Conservation (phyloP, 2,113 vertebrate genomes). For the Tautogolabrus adspersus region DNA sequence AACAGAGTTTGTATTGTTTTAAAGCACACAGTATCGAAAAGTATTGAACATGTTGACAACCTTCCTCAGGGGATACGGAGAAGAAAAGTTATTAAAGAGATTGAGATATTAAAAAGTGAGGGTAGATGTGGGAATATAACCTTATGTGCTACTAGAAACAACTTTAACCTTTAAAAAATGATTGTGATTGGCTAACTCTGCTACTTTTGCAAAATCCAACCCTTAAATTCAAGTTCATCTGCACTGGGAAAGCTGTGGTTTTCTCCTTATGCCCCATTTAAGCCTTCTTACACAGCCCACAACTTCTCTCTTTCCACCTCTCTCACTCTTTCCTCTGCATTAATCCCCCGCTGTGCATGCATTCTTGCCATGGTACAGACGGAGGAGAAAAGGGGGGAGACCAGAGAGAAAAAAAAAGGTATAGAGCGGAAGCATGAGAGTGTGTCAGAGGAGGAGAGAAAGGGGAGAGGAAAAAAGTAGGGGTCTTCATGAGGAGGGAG, state of each 20-base stretch:
- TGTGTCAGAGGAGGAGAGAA: slow-evolving; percentile 57
- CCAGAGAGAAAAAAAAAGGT: slow-evolving; percentile 14
- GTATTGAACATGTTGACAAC: too few relatives aligned
- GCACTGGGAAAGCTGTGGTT: slow-evolving; percentile 69
- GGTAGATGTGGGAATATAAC: slow-evolving; percentile 45
- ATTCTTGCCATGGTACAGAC: slow-evolving; percentile 66
- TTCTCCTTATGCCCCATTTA: slow-evolving; percentile 58
- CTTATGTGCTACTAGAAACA: slow-evolving; percentile 6
- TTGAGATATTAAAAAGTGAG: neutral
- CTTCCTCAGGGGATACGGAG: too few relatives aligned
- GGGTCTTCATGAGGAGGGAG: slow-evolving; percentile 56
- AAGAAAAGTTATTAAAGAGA: neutral
- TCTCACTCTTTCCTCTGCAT: slow-evolving; percentile 53
- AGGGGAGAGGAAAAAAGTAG: slow-evolving; percentile 34
- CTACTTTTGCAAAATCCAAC: slow-evolving; percentile 23
- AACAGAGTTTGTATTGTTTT: too few relatives aligned
- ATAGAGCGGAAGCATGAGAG: slow-evolving; percentile 47
- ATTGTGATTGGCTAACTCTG: slow-evolving; percentile 36
- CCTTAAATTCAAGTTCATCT: neutral
- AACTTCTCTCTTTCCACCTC: slow-evolving; percentile 60
- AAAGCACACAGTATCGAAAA: too few relatives aligned
- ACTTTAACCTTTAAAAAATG: slow-evolving; percentile 26
- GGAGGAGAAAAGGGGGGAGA: slow-evolving; percentile 28
- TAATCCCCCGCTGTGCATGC: slow-evolving; percentile 71
- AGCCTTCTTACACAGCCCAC: slow-evolving; percentile 59